phyloP scores from a whole-genome alignment of 92 coral and sea anemone species.

The Umimayanthus kanabou region DNA sequence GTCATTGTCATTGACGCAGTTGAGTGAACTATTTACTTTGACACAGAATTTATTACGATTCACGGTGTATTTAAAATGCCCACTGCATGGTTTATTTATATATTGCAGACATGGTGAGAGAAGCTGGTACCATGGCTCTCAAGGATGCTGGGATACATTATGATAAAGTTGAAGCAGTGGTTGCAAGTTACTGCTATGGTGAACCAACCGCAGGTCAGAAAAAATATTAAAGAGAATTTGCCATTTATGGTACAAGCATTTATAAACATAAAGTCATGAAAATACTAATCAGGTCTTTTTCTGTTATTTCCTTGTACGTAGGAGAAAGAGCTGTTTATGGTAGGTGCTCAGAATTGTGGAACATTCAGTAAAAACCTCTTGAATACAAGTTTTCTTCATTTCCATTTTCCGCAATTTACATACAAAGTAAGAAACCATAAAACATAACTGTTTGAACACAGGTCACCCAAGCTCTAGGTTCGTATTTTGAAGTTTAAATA shows the following conservation, averaged over 20 bases:
- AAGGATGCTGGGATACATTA: conserved; percentile 79
- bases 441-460: no score
- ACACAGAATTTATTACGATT: background rate
- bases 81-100: background rate
- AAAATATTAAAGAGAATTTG: background rate
- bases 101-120: conserved; percentile 79
- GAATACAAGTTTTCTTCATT: no score
- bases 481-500: no score
- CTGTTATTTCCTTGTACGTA: conserved; percentile 19
- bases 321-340: conserved; percentile 94
- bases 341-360: conserved; percentile 28
- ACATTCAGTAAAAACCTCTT: no score
- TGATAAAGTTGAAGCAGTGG: conserved; percentile 76
- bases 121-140: conserved; percentile 81
- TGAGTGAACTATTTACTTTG: background rate
- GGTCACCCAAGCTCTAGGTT: no score
- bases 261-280: background rate
- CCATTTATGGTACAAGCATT: background rate
- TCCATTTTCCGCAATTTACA: no score
- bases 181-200: conserved; percentile 90
- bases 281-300: background rate
- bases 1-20: no score
- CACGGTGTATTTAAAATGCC: background rate
- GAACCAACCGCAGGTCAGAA: conserved; percentile 81
- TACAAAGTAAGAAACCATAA: no score